A percentile compares a stretch with the other conserved stretches of the same genome.
phyloP scores from a whole-genome alignment of 2,797 vertebrate species.

The Huso huso region DNA sequence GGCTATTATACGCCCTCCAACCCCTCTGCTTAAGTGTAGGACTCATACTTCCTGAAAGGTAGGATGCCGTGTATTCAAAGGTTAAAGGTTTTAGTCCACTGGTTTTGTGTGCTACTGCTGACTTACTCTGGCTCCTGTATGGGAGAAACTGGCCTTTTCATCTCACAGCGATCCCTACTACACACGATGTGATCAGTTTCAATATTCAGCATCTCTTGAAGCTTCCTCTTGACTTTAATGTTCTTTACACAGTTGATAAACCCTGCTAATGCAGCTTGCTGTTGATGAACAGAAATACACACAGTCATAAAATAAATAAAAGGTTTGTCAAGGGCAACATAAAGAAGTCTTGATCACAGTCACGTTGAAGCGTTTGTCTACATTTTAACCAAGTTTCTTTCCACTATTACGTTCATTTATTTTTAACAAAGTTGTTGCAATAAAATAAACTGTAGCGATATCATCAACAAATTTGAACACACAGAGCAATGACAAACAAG shows the following conservation, averaged over 20 bases:
- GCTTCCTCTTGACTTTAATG: constrained; percentile 52
- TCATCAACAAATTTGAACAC: too few species aligned
- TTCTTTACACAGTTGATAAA: constrained; percentile 66
- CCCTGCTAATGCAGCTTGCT: constrained; percentile 66
- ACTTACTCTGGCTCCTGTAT: constrained; percentile 53
- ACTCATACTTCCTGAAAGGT: too few species aligned
- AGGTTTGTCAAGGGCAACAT: neutral
- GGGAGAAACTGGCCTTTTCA: constrained; percentile 49
- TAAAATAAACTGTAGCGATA: too few species aligned
- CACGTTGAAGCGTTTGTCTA: neutral
- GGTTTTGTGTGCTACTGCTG: neutral
- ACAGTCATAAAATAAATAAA: neutral
- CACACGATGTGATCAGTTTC: constrained; percentile 40
- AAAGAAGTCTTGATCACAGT: neutral
- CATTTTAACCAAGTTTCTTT: neutral
- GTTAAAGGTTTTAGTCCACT: neutral
- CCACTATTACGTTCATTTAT: neutral
- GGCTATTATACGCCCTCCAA: too few species aligned
- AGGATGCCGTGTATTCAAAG: too few species aligned
- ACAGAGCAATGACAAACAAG: too few species aligned
- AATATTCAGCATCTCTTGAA: constrained; percentile 46
- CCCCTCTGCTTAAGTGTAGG: too few species aligned
- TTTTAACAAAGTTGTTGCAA: too few species aligned
- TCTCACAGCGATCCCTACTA: constrained; percentile 47
- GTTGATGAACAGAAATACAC: constrained; percentile 14